Evolutionary conservation across 2,797 vertebrate species (phyloP).

Genomic region (Leptoclinus maculatus): DNA sequence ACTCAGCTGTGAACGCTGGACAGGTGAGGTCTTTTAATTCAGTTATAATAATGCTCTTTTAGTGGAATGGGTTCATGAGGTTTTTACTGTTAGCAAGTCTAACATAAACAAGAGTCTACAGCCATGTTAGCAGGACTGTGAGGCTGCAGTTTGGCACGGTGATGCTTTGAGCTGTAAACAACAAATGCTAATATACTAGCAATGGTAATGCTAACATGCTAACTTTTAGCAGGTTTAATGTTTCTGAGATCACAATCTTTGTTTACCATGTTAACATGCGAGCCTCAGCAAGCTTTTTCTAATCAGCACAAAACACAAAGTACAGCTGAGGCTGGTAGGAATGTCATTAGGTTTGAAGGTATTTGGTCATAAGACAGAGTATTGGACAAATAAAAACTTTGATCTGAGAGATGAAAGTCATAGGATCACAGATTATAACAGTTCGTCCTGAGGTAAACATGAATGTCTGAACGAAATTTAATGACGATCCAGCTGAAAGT

Average conservation of each 20-base stretch:
- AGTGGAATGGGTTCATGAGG: not conserved
- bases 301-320: not conserved
- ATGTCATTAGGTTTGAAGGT: not conserved
- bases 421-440: not conserved
- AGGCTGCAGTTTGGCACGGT: not conserved
- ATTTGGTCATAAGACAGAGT: not conserved
- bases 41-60: not conserved
- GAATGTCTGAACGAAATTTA: not conserved
- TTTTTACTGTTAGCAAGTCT: not conserved
- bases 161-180: not conserved
- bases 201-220: not conserved
- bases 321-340: not conserved
- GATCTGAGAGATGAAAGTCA: not conserved
- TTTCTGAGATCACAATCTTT: not conserved
- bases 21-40: slow-evolving; percentile 57
- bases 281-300: not conserved
- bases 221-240: not conserved
- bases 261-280: not conserved
- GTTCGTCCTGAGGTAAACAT: not conserved
- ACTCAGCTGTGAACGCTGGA: slow-evolving; percentile 69
- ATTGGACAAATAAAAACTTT: no score
- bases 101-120: not conserved
- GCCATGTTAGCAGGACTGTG: not conserved
- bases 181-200: not conserved
- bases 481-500: not conserved